These are phyloP conservation scores for Zygaena filipendulae DNA, from an alignment of 2,888 invertebrate genomes.

Conservation along the genomic window DNA sequence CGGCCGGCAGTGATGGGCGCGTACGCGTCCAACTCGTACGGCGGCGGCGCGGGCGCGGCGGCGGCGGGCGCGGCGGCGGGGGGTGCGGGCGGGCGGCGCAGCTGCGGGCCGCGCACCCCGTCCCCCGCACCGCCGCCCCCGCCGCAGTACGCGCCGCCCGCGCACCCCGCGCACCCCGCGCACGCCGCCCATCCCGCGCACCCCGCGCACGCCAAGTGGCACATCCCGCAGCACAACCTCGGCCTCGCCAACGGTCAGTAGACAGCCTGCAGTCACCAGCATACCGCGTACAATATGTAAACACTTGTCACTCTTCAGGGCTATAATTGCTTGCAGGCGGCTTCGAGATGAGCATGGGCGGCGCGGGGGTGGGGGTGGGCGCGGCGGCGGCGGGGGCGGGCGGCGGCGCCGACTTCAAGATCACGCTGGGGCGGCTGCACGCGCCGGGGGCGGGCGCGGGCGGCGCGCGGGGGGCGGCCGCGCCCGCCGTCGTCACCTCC, in stretches of 20 bases:
- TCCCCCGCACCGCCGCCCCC: slow-evolving; percentile 47
- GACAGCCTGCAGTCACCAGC: too few relatives aligned
- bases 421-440: slow-evolving; percentile 65
- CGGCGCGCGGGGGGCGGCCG: slow-evolving; percentile 53
- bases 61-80: slow-evolving; percentile 13
- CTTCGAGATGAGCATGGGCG: too few relatives aligned
- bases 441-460: slow-evolving; percentile 33
- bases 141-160: slow-evolving; percentile 21
- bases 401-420: slow-evolving; percentile 72
- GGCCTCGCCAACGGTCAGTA: slow-evolving; percentile 37
- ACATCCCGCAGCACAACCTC: slow-evolving; percentile 73
- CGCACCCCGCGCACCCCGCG: slow-evolving; percentile 18
- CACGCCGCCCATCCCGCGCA: too few relatives aligned
- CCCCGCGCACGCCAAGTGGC: slow-evolving; percentile 72
- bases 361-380: slow-evolving; percentile 20
- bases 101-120: slow-evolving; percentile 55
- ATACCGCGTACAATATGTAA: too few relatives aligned
- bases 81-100: slow-evolving; percentile 31
- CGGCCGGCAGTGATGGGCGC: slow-evolving; percentile 54
- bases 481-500: slow-evolving; percentile 72
- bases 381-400: slow-evolving; percentile 22
- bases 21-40: slow-evolving; percentile 28
- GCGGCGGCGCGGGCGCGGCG: slow-evolving; percentile 22
- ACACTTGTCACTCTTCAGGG: background rate
- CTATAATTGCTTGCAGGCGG: too few relatives aligned